Conservation (phyloP, 2,888 invertebrate species). For the Arge pagana region DNA sequence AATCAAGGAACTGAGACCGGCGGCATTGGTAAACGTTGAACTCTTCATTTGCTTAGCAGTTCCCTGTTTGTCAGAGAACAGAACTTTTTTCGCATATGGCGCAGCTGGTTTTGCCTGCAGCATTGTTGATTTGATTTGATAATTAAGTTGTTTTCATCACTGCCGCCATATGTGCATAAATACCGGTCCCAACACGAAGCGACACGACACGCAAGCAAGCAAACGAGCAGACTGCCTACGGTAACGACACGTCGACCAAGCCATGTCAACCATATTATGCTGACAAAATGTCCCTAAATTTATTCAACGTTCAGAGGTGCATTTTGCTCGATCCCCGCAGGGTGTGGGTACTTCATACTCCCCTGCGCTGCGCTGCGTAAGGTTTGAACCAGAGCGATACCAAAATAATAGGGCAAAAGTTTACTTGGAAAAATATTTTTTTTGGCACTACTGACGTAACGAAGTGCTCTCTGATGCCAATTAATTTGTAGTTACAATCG, state of each 20-base stretch:
- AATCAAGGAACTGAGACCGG: conserved; percentile 79
- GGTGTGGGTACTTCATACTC: too few species aligned
- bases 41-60: conserved; percentile 53
- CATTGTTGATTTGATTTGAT: conserved; percentile 1
- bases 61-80: conserved; percentile 51
- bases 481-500: too few species aligned
- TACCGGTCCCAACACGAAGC: conserved; percentile 31
- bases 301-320: too few species aligned
- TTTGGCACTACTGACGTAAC: too few species aligned
- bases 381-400: too few species aligned
- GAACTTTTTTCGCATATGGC: conserved; percentile 47
- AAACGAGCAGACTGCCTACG: conserved; percentile 24
- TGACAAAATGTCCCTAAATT: conserved; percentile 12
- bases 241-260: conserved; percentile 40
- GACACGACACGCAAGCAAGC: conserved; percentile 34
- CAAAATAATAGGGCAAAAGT: too few species aligned
- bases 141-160: background rate
- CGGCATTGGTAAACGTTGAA: conserved; percentile 60
- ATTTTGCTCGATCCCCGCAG: too few species aligned
- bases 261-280: conserved; percentile 1
- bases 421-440: too few species aligned
- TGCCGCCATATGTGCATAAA: conserved; percentile 33
- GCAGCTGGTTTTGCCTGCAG: conserved; percentile 25
- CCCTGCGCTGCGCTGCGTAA: too few species aligned
- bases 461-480: too few species aligned